Conservation (phyloP, 2,888 invertebrate species). For the Geophilus truncorum region DNA sequence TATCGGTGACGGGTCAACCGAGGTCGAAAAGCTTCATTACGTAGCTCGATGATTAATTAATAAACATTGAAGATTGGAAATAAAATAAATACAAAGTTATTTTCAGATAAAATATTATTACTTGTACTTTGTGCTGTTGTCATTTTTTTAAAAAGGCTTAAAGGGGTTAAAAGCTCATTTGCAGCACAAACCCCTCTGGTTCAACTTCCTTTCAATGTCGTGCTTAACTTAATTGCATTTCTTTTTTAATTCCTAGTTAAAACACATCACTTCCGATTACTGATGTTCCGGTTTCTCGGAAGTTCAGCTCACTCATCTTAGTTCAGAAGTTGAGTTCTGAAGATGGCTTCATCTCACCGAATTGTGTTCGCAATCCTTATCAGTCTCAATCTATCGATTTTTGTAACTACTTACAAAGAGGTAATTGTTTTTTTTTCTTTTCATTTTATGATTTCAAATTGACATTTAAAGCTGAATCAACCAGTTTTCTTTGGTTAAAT, state of each 20-base stretch:
- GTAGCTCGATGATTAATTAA: not conserved
- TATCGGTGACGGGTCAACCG: not conserved
- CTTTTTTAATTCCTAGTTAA: not conserved
- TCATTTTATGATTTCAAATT: too few species aligned
- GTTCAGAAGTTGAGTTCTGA: not conserved
- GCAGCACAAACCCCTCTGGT: not conserved
- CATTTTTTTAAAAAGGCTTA: not conserved
- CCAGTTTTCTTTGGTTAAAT: not conserved
- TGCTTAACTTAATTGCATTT: constrained; percentile 4
- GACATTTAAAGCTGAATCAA: not conserved
- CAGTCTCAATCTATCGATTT: not conserved
- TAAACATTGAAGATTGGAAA: too few species aligned
- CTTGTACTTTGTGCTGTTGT: not conserved
- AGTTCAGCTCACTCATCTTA: not conserved
- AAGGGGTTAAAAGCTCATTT: constrained; percentile 19
- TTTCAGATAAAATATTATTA: not conserved
- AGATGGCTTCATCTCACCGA: constrained; percentile 1
- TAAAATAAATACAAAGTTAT: not conserved
- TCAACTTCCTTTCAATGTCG: constrained; percentile 1
- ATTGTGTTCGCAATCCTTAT: not conserved
- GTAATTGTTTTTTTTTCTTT: not conserved
- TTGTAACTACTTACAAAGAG: not conserved
- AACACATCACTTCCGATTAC: constrained; percentile 5
- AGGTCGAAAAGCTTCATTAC: not conserved
- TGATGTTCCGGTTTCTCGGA: constrained; percentile 19